phyloP scores from a whole-genome alignment of 1,140 invertebrate species.

The Meloidogyne floridensis region DNA sequence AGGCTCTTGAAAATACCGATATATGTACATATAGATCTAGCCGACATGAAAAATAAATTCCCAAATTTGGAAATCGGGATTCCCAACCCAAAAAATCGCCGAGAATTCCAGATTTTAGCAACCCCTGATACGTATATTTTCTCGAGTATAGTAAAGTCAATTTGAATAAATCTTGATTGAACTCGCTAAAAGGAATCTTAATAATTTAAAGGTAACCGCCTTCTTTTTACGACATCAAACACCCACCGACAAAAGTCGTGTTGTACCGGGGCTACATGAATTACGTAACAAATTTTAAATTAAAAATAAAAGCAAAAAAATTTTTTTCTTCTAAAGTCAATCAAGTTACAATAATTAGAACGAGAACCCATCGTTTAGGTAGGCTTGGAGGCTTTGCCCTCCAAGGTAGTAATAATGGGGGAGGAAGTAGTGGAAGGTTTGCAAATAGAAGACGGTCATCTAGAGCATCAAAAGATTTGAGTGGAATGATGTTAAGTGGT shows the following conservation, averaged over 20 bases:
- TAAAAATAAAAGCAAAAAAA: neutral
- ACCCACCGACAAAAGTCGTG: constrained; percentile 32
- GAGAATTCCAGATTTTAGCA: too few relatives aligned
- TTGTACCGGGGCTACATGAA: constrained; percentile 35
- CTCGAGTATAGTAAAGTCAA: too few relatives aligned
- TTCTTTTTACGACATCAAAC: constrained; percentile 35
- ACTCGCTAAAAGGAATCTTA: too few relatives aligned
- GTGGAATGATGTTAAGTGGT: neutral
- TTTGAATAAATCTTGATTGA: too few relatives aligned
- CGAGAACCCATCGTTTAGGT: neutral
- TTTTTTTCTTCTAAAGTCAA: neutral
- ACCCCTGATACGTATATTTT: too few relatives aligned
- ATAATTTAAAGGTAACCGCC: constrained; percentile 16
- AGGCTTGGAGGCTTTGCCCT: neutral
- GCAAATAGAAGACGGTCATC: neutral
- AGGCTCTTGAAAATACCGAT: too few relatives aligned
- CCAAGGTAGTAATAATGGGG: neutral
- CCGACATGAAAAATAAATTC: too few relatives aligned
- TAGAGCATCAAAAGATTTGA: neutral
- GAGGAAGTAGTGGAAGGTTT: neutral
- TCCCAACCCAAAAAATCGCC: too few relatives aligned
- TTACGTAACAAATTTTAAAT: constrained; percentile 24
- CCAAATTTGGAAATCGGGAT: too few relatives aligned
- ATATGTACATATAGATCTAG: too few relatives aligned
- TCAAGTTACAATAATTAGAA: constrained; percentile 5